Conservation (phyloP, 2,113 vertebrate genomes). For the Drymodes brunneopygia region DNA sequence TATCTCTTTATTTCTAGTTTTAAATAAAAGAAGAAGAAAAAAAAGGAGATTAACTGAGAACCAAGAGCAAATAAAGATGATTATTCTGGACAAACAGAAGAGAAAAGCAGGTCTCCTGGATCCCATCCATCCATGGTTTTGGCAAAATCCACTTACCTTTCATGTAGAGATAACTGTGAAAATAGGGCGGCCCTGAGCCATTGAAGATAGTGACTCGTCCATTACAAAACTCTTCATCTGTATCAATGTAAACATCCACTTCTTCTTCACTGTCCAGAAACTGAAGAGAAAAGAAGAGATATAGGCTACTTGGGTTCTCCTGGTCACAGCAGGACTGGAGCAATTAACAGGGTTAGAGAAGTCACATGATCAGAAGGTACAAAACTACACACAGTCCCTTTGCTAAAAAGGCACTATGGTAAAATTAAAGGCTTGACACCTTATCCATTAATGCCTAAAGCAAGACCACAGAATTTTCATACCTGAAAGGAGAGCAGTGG, state of each 20-base stretch:
- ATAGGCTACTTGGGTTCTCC: not conserved
- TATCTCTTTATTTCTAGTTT: not conserved
- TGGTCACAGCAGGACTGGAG: not conserved
- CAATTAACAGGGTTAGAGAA: not conserved
- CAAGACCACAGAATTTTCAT: not conserved
- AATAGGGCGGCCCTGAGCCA: conserved; percentile 85
- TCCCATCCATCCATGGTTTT: not conserved
- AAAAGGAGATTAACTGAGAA: not conserved
- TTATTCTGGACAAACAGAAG: not conserved
- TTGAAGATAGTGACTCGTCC: conserved; percentile 79
- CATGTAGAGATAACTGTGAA: conserved; percentile 93
- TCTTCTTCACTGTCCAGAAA: conserved; percentile 89
- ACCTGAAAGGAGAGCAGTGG: not conserved
- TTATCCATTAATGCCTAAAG: conserved; percentile 48
- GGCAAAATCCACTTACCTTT: conserved; percentile 74
- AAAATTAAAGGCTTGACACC: not conserved
- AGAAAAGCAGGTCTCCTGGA: not conserved
- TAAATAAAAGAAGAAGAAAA: not conserved
- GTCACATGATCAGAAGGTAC: not conserved
- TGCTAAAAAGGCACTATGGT: not conserved
- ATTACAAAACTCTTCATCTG: conserved; percentile 86
- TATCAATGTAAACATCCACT: conserved; percentile 85
- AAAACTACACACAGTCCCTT: not conserved
- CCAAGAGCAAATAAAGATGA: not conserved
- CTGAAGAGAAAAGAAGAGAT: conserved; percentile 59